Percentiles rank a stretch among this genome's conserved stretches.
Conservation (phyloP, 2,113 vertebrate species). For the Nesoenas mayeri region DNA sequence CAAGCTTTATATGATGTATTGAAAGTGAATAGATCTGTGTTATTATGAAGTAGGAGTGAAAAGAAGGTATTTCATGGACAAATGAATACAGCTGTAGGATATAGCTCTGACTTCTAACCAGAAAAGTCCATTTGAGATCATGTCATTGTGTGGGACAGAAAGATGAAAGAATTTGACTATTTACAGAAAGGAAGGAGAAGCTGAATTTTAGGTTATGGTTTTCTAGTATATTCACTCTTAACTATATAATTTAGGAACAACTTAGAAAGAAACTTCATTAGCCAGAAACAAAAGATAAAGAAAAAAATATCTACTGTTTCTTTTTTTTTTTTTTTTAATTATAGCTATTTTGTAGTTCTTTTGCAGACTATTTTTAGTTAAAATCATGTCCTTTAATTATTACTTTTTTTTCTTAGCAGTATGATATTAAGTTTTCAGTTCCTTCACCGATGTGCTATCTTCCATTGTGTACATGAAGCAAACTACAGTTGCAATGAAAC, state of each 20-base stretch:
- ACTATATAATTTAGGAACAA: neutral
- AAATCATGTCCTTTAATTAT: neutral
- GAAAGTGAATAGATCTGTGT: neutral
- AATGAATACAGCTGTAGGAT: neutral
- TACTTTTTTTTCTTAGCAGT: neutral
- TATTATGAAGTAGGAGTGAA: neutral
- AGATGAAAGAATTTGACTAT: neutral
- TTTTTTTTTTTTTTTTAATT: neutral
- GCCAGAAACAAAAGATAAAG: neutral
- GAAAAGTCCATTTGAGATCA: neutral
- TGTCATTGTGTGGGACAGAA: neutral
- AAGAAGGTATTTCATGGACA: neutral
- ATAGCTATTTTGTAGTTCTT: neutral
- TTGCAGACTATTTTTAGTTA: neutral
- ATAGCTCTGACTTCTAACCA: neutral
- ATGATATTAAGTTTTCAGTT: neutral
- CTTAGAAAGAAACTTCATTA: neutral
- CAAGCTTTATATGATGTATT: neutral
- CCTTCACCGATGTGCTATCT: neutral
- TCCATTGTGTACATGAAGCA: neutral
- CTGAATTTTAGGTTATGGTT: neutral
- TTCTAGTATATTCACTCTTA: neutral
- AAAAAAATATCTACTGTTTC: neutral
- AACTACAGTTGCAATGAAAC: neutral
- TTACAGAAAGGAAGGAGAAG: neutral